Evolutionary conservation across 2,797 vertebrate species (phyloP).

Genomic region (Phrynocephalus forsythii): DNA sequence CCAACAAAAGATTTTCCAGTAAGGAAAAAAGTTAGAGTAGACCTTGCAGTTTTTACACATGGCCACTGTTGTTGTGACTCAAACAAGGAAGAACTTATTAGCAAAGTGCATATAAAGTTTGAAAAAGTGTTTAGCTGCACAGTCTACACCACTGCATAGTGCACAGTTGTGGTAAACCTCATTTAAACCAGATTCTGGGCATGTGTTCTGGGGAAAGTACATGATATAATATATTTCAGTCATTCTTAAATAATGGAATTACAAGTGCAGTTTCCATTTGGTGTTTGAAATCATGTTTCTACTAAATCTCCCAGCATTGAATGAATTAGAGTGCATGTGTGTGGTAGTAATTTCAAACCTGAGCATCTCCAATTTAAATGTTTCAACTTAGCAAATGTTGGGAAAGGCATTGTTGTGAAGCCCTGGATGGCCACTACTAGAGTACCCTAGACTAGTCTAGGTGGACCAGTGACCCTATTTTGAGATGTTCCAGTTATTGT

Average conservation of each 20-base stretch:
- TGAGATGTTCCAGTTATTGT: background rate
- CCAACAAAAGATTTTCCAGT: background rate
- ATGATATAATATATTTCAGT: background rate
- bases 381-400: background rate
- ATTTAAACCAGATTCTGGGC: background rate
- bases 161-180: background rate
- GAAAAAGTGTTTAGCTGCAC: background rate
- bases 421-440: too few species aligned
- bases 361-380: background rate
- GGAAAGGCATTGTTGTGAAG: background rate
- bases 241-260: background rate
- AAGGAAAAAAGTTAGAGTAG: background rate
- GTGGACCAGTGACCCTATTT: background rate
- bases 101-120: background rate
- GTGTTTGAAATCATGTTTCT: background rate
- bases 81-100: background rate
- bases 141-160: background rate
- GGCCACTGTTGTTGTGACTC: background rate
- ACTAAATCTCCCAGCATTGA: background rate
- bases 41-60: background rate
- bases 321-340: background rate
- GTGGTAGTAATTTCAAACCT: background rate
- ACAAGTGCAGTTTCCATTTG: background rate
- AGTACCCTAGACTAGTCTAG: background rate
- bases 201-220: background rate